Evolutionary conservation across 2,113 vertebrate genomes (phyloP), one percentile per base, ranked within the genome.

Genomic region (Hemicordylus capensis): DNA sequence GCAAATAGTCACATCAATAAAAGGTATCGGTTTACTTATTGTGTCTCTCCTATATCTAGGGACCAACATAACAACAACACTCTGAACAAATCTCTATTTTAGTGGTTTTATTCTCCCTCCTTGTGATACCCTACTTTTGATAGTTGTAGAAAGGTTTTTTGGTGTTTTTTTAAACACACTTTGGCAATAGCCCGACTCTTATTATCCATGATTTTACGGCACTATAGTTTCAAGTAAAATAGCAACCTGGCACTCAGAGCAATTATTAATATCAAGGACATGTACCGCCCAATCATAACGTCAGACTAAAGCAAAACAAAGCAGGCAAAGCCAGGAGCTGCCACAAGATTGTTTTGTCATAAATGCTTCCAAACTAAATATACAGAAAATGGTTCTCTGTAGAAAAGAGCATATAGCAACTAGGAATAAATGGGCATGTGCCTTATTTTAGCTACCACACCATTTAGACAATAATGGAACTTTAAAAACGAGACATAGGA

Each of bases 281-380:
- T 1, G 61, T 37, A 81, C 77, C 85, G 63, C 5, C 7, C 88
- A 81, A 77, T 88, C 80, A 75, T 83, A 88, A 78, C 80, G 82
- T 66, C 77, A 64, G 14, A 90, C 17, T 80, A 31, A 84, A 91
- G 75, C 76, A 85, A 84, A 85, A 82, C 3, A 78, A 91, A 74
- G 34, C 67, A 56, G 1, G 26, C 76, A 81, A 86, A 89, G 61
- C 46, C 26, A 90, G 87, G 84, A 91, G 17, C 61, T 89, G 19
- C 64, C 90, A 74, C 83, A 84, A 76, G 56, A 85, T 66, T 86
- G 5, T 19, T 85, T 48, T 24, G 84, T 89, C 66, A 74, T 51
- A 92, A 85, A 8, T 66, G 69, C 51, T 89, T 61, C 0, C 34
- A 84, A 83, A 1, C 59, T 76, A 90, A 93, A 89, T 75, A 37